phyloP scores from a whole-genome alignment of 2,888 invertebrate species.

The Drosophila meridiana region DNA sequence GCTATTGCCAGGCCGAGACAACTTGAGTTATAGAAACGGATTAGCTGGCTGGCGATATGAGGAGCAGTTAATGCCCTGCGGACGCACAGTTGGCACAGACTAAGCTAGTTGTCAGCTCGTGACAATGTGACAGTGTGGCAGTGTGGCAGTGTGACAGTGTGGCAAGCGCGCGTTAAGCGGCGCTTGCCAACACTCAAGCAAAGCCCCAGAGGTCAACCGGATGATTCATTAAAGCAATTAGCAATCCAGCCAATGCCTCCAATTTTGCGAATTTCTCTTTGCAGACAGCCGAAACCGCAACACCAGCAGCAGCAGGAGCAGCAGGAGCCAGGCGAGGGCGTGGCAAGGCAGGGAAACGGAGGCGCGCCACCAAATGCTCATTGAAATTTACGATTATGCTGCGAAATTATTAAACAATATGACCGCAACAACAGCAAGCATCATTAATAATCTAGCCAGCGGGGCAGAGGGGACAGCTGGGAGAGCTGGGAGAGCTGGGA shows the following conservation, averaged over 20 bases:
- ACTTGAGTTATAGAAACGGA: not conserved
- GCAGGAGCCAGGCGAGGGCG: not conserved
- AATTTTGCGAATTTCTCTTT: constrained; percentile 51
- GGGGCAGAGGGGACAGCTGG: not conserved
- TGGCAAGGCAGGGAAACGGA: not conserved
- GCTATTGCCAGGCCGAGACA: not conserved
- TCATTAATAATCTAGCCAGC: constrained; percentile 61
- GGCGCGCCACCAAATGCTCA: constrained; percentile 58
- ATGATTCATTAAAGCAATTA: constrained; percentile 67
- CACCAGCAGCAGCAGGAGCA: constrained; percentile 1
- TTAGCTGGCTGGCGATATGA: not conserved
- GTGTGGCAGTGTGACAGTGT: not conserved
- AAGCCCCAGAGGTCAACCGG: constrained; percentile 10
- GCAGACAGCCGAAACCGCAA: constrained; percentile 42
- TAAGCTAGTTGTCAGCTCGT: not conserved
- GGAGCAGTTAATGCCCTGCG: not conserved
- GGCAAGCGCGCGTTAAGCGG: constrained; percentile 9
- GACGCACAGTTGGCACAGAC: not conserved
- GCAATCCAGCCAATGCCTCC: constrained; percentile 29
- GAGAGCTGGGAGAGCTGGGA: constrained; percentile 4
- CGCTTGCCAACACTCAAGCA: constrained; percentile 23
- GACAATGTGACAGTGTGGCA: not conserved
- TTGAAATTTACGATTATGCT: constrained; percentile 80
- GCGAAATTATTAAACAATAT: constrained; percentile 78
- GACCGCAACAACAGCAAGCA: constrained; percentile 60